These are phyloP conservation scores for Hesperia comma DNA, from an alignment of 2,888 invertebrate species.

Conservation along the genomic window DNA sequence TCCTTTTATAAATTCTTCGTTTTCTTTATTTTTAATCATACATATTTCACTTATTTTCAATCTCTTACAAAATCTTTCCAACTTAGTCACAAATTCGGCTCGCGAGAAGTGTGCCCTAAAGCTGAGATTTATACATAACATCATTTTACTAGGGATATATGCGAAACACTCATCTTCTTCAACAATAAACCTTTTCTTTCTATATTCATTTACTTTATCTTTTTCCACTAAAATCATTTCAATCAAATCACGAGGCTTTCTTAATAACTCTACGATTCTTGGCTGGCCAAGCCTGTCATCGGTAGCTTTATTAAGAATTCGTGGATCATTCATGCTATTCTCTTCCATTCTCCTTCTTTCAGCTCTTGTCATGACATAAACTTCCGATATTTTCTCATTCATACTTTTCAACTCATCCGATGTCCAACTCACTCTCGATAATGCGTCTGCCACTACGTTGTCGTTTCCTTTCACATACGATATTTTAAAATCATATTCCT, in stretches of 20 bases:
- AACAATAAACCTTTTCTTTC: neutral
- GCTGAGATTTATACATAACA: slow-evolving; percentile 16
- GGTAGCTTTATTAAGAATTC: slow-evolving; percentile 32
- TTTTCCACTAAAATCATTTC: slow-evolving; percentile 15
- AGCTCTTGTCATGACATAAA: slow-evolving; percentile 26
- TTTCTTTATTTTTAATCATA: too few relatives aligned
- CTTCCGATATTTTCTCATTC: slow-evolving; percentile 22
- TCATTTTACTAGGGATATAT: slow-evolving; percentile 9
- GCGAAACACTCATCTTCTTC: slow-evolving; percentile 7
- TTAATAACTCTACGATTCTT: slow-evolving; percentile 34
- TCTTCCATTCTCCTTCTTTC: slow-evolving; percentile 10
- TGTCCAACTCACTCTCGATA: slow-evolving; percentile 37
- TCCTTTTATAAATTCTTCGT: slow-evolving; percentile 25
- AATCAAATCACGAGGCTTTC: slow-evolving; percentile 27
- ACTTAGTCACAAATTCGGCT: too few relatives aligned
- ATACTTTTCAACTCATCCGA: slow-evolving; percentile 39
- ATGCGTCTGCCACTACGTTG: slow-evolving; percentile 41
- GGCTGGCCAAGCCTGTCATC: slow-evolving; percentile 37
- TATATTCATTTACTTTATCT: neutral
- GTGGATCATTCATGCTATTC: neutral
- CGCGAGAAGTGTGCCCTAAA: too few relatives aligned
- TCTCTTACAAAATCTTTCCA: too few relatives aligned
- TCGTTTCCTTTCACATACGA: slow-evolving; percentile 40
- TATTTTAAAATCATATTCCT: slow-evolving; percentile 39
- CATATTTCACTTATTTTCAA: too few relatives aligned